Percentiles rank a stretch among this genome's conserved stretches.
Conservation (phyloP, 2,113 vertebrate genomes). For the Galbula dea region DNA sequence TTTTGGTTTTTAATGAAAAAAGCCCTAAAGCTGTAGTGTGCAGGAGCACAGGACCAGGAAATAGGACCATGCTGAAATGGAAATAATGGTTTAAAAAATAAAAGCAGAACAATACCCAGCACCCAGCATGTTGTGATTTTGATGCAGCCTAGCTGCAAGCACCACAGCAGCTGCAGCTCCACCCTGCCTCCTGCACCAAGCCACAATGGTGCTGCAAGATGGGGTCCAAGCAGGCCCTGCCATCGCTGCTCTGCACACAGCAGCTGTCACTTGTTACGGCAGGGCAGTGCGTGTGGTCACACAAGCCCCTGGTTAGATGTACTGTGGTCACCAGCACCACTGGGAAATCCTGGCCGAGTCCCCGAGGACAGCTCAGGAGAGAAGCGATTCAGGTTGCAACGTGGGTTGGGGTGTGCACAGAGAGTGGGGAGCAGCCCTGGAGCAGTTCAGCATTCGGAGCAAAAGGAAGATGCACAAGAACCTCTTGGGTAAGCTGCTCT, state of each 20-base stretch:
- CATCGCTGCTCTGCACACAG: rapidly evolving
- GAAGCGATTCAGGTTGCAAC: rapidly evolving
- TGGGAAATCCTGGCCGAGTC: rapidly evolving
- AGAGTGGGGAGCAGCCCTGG: neutral
- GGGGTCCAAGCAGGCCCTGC: neutral
- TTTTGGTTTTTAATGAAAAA: neutral
- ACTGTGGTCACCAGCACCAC: rapidly evolving
- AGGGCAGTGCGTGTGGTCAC: neutral
- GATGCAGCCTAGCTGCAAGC: neutral
- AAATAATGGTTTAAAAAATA: neutral
- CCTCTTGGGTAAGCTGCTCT: neutral
- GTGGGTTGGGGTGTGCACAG: rapidly evolving
- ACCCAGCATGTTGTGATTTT: rapidly evolving
- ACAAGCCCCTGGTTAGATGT: rapidly evolving
- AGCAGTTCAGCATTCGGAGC: neutral
- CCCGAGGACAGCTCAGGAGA: neutral
- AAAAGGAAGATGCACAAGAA: neutral
- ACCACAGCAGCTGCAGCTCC: neutral
- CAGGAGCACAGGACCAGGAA: neutral
- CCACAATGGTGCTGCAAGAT: neutral
- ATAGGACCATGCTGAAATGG: rapidly evolving
- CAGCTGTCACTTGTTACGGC: neutral
- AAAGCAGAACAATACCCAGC: neutral
- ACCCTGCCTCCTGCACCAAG: neutral
- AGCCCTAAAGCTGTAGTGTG: neutral